A percentile compares a stretch with the other conserved stretches of the same genome.
phyloP scores from a whole-genome alignment of 2,113 vertebrate species.

The Bos javanicus region DNA sequence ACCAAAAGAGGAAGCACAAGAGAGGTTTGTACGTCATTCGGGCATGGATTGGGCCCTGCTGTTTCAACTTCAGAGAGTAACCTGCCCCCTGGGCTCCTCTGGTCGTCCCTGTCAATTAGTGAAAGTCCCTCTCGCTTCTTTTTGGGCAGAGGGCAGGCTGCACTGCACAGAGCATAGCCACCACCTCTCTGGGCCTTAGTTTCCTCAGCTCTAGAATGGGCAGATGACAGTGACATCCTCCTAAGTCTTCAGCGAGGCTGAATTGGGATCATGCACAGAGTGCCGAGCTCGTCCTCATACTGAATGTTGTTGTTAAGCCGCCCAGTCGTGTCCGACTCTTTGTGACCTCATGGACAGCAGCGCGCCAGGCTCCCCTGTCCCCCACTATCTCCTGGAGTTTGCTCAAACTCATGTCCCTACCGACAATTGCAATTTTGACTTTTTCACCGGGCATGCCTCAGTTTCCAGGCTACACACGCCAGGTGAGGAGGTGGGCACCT shows the following conservation, averaged over 20 bases:
- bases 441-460: not conserved
- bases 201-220: not conserved
- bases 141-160: not conserved
- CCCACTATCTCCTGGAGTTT: not conserved
- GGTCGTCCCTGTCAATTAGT: fast-evolving
- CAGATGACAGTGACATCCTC: fast-evolving
- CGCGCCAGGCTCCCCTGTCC: not conserved
- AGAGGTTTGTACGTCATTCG: fast-evolving
- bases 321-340: not conserved
- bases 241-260: not conserved
- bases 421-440: fast-evolving
- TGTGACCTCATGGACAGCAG: not conserved
- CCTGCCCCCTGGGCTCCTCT: not conserved
- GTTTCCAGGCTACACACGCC: not conserved
- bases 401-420: not conserved
- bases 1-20: not conserved
- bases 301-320: not conserved
- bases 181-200: not conserved
- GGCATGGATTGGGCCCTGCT: too few relatives aligned
- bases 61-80: too few relatives aligned
- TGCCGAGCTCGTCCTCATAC: not conserved
- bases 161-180: fast-evolving
- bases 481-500: not conserved
- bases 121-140: not conserved
- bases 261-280: not conserved